Evolutionary conservation across 2,888 invertebrate genomes (phyloP).

Genomic region (Drosophila mercatorum): DNA sequence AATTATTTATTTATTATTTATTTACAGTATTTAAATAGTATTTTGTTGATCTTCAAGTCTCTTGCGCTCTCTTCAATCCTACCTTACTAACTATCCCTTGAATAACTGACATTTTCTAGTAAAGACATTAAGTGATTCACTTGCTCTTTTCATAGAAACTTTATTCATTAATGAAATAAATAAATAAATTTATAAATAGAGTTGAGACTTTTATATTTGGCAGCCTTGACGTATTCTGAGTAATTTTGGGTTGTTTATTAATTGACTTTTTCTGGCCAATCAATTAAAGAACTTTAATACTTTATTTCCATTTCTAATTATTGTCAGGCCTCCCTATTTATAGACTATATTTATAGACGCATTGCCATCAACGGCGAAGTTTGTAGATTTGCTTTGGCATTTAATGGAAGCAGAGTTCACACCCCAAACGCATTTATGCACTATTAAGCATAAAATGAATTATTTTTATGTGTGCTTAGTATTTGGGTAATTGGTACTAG

Average conservation of each 20-base stretch:
- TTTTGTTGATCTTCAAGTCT: background rate
- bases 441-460: slow-evolving; percentile 69
- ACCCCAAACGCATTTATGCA: slow-evolving; percentile 45
- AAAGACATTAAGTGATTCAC: background rate
- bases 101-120: too few species aligned
- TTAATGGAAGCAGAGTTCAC: slow-evolving; percentile 16
- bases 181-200: background rate
- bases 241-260: background rate
- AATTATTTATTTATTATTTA: too few species aligned
- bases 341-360: background rate
- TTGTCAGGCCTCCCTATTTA: background rate
- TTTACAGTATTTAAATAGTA: too few species aligned
- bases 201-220: background rate
- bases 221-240: background rate
- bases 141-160: background rate
- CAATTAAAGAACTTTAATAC: background rate
- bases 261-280: background rate
- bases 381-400: slow-evolving; percentile 1
- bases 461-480: slow-evolving; percentile 32
- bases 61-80: too few species aligned
- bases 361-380: background rate
- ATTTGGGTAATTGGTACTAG: slow-evolving; percentile 16
- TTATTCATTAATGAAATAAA: background rate
- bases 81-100: background rate
- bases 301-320: background rate